Conservation (phyloP, 2,888 invertebrate genomes). For the Leucania comma region DNA sequence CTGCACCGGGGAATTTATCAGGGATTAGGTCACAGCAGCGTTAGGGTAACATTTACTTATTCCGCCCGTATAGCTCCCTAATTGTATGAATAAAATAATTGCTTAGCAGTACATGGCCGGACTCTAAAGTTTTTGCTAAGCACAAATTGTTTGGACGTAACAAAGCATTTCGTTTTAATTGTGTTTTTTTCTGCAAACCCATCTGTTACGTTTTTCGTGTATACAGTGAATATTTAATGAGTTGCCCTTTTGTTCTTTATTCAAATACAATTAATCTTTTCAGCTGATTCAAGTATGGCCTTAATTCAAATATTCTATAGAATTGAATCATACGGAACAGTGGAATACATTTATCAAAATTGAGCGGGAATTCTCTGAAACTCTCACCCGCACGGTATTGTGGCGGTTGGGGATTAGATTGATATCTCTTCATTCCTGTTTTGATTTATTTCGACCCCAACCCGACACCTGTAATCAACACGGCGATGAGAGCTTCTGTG, state of each 20-base stretch:
- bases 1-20: constrained; percentile 40
- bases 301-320: constrained; percentile 28
- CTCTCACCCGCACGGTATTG: constrained; percentile 43
- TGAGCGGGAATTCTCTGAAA: constrained; percentile 35
- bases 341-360: constrained; percentile 51
- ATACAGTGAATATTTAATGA: constrained; percentile 1
- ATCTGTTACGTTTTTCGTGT: constrained; percentile 3
- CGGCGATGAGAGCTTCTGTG: constrained; percentile 4
- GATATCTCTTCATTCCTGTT: constrained; percentile 60
- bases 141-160: constrained; percentile 15
- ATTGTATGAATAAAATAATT: constrained; percentile 49
- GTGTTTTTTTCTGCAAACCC: background rate
- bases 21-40: constrained; percentile 25
- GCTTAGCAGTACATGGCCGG: constrained; percentile 30
- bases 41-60: constrained; percentile 44
- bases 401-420: constrained; percentile 52
- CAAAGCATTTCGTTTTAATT: constrained; percentile 14
- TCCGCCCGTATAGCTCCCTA: constrained; percentile 20
- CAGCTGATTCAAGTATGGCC: constrained; percentile 3
- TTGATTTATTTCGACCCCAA: constrained; percentile 60
- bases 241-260: background rate
- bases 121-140: constrained; percentile 15
- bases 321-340: constrained; percentile 13
- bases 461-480: constrained; percentile 50
- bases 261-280: constrained; percentile 26